Evolutionary conservation across 1,140 invertebrate species (phyloP), one percentile per base, ranked within the genome.

Genomic region (Drosophila sp.): DNA sequence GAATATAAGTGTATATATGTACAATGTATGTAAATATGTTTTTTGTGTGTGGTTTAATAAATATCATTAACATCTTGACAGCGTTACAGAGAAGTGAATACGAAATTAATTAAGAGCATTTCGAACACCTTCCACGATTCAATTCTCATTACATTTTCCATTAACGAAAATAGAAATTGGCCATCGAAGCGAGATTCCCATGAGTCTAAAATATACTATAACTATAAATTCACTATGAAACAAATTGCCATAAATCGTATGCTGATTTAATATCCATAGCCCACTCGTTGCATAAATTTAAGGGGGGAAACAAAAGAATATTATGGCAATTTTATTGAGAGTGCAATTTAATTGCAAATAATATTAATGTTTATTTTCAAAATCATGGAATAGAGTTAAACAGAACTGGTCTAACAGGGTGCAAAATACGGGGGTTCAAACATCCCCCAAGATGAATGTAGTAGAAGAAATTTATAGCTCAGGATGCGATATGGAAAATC

Each of bases 101-200:
- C 76, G 61, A 86, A 87, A 83, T 86, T 86, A 86, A 86, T 87
- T 87, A 83, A 60, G 72, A 70, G 70, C 55, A 47, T 25, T 47
- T 47, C 27, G 23, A 50, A 50, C 6, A 50, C 23, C 54, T 61
- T 67, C 67, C 47, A n/a, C 38, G 25, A 27, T 1, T 50, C 7
- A 27, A 27, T 50, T 50, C 23, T 10, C 44, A 50, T 50, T 50
- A 70, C 40, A 65, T 62, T 62, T 35, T 40, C 44, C 44, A 50
- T 50, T 50, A 50, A 10, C 44, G 23, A 50, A 30, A 41, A 56
- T 44, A 35, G 40, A 65, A 50, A 40, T 27, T 40, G 44, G 44
- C 23, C 27, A 50, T 25, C 25, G 44, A 25, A 47, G 7, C 23
- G 8, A 50, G 3, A 50, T 50, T 50, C 44, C 44, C 44, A 50